Evolutionary conservation across 1,140 invertebrate genomes (phyloP).

Genomic region (Bombus affinis): DNA sequence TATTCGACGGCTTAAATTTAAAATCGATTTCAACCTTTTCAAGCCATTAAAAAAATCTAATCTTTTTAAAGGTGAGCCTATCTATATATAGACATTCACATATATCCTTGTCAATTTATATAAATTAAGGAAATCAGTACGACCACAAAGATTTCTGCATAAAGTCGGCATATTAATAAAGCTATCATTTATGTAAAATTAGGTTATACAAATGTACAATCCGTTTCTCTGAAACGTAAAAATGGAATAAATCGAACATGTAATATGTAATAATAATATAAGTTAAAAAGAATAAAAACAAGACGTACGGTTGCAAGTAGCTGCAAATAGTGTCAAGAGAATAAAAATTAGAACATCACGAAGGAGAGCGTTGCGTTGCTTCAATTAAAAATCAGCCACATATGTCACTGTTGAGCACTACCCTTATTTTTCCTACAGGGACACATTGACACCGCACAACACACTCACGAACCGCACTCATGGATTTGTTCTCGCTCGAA

Average conservation of each 20-base stretch:
- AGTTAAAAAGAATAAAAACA: no score
- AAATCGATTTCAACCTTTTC: not conserved
- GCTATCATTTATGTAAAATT: not conserved
- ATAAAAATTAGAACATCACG: constrained; percentile 28
- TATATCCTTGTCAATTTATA: not conserved
- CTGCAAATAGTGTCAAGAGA: not conserved
- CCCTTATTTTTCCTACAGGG: constrained; percentile 27
- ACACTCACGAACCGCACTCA: not conserved
- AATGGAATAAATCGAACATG: not conserved
- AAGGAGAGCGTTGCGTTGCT: constrained; percentile 5
- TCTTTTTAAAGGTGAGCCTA: not conserved
- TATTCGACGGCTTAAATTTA: not conserved
- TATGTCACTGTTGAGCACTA: constrained; percentile 40
- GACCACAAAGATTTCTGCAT: not conserved
- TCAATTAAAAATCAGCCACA: constrained; percentile 33
- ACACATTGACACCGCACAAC: constrained; percentile 24
- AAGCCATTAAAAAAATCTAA: not conserved
- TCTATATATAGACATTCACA: not conserved
- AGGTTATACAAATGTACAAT: constrained; percentile 19
- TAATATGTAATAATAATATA: not conserved
- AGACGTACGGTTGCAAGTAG: constrained; percentile 40
- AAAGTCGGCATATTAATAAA: not conserved
- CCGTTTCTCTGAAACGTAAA: not conserved
- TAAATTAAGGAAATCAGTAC: not conserved
- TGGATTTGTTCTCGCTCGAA: constrained; percentile 3